Evolutionary conservation across 2,888 invertebrate species (phyloP), one percentile per base, ranked within the genome.

Genomic region (Dicyrtomina minuta): DNA sequence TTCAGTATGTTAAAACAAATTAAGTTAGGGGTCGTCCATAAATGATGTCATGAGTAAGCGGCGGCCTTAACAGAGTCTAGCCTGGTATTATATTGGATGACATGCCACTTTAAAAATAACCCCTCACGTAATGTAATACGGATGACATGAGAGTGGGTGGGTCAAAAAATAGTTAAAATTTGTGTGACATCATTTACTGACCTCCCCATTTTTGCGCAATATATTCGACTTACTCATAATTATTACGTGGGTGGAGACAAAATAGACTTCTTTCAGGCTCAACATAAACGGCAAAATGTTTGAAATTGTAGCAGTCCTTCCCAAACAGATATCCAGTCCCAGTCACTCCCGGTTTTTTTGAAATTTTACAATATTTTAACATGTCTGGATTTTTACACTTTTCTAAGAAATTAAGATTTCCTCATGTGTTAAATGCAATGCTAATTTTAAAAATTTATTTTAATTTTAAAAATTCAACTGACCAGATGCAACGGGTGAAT

Each of bases 251-350:
- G 20, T 59, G 59, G 8, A 12, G 4, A 33, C 59, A 59, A 15
- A 59, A 59, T 6, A 59, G 39, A 4, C 12, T 8, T 24, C 26
- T 20, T 26, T 62, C 27, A 6, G 49, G 46, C 15, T 4, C 10
- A 2, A 12, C 12, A 46, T 24, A 62, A 12, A 46, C 62, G 4
- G 46, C 13, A 22, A 62, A 62, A 27, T 24, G 6, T 3, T 46
- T 6, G 49, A 62, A 62, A 24, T 43, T 17, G 49, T 62, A 62
- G n/a, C 62, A 62, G 17, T 26, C 44, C n/a, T 62, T 62, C 24
- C 62, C 62, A 26, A 22, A 62, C 2, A 62, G 22, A 46, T 62
- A 46, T 1, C 22, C 62, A n/a, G n/a, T n/a, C n/a, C n/a, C n/a
- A n/a, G 13, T 27, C 24, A 2, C 10, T 17, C 62, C 2, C 24